Percentiles rank a stretch among this genome's conserved stretches.
Conservation (phyloP, 2,113 vertebrate genomes). For the Muntiacus reevesi region DNA sequence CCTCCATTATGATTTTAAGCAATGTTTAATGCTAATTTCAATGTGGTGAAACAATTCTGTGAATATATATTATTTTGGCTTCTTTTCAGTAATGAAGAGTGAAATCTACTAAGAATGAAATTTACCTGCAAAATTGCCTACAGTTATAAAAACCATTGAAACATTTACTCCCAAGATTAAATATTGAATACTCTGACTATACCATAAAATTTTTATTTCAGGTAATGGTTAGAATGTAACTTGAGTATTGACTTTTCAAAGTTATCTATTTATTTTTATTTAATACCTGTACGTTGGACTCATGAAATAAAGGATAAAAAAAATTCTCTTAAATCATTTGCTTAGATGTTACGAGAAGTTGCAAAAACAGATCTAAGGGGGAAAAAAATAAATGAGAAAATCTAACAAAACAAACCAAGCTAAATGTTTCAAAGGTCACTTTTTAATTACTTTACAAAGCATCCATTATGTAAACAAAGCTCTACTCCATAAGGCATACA, state of each 20-base stretch:
- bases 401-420: slow-evolving; percentile 38
- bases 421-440: slow-evolving; percentile 44
- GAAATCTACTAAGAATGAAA: slow-evolving; percentile 19
- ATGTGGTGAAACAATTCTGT: background rate
- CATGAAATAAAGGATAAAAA: slow-evolving; percentile 22
- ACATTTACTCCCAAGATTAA: slow-evolving; percentile 22
- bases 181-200: background rate
- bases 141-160: background rate
- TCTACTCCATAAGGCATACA: background rate
- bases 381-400: slow-evolving; percentile 34
- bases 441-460: slow-evolving; percentile 35
- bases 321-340: background rate
- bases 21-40: background rate
- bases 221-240: background rate
- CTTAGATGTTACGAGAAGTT: background rate
- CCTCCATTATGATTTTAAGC: background rate
- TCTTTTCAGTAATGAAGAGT: slow-evolving; percentile 2
- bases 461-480: background rate
- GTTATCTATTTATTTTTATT: slow-evolving; percentile 31
- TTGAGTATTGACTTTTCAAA: background rate
- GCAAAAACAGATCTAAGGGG: background rate
- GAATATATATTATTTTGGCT: background rate
- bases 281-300: slow-evolving; percentile 28
- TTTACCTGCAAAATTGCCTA: background rate
- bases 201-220: slow-evolving; percentile 32